phyloP scores from a whole-genome alignment of 2,797 vertebrate genomes.

The Brotula barbata region DNA sequence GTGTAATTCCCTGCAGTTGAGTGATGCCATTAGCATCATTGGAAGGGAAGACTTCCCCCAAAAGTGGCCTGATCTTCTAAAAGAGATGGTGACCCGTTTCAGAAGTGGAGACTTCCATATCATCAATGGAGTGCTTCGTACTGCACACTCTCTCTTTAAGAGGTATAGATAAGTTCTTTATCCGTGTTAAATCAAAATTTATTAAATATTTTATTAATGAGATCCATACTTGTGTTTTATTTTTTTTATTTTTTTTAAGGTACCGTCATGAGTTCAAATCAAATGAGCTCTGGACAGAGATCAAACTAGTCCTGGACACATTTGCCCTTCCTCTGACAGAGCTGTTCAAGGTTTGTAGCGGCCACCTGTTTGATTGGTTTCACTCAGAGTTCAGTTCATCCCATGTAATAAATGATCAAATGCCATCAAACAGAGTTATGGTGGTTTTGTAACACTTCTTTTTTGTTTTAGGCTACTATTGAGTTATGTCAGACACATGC shows the following conservation, averaged over 20 bases:
- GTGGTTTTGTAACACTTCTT: neutral
- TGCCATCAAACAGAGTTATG: neutral
- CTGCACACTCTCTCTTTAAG: constrained; percentile 97
- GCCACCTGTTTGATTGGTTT: neutral
- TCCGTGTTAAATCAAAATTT: no score
- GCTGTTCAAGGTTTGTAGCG: constrained; percentile 90
- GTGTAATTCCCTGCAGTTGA: constrained; percentile 79
- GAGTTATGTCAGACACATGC: constrained; percentile 96
- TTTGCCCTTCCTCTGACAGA: constrained; percentile 95
- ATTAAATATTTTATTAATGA: neutral
- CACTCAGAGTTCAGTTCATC: neutral
- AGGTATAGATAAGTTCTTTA: constrained; percentile 75
- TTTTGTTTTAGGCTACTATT: constrained; percentile 89
- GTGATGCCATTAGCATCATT: constrained; percentile 98
- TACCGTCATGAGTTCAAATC: constrained; percentile 99
- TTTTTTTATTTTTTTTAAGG: constrained; percentile 63
- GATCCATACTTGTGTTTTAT: neutral
- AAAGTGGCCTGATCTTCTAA: constrained; percentile 97
- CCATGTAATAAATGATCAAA: neutral
- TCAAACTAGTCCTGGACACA: constrained; percentile 96
- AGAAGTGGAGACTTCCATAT: constrained; percentile 97
- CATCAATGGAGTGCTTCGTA: constrained; percentile 95
- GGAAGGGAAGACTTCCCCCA: constrained; percentile 97
- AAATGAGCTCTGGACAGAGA: constrained; percentile 97
- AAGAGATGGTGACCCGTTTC: constrained; percentile 97